Percentiles rank a stretch among this genome's conserved stretches.
Evolutionary conservation across 2,888 invertebrate species (phyloP).

Genomic region (Neoscelio sp.): DNA sequence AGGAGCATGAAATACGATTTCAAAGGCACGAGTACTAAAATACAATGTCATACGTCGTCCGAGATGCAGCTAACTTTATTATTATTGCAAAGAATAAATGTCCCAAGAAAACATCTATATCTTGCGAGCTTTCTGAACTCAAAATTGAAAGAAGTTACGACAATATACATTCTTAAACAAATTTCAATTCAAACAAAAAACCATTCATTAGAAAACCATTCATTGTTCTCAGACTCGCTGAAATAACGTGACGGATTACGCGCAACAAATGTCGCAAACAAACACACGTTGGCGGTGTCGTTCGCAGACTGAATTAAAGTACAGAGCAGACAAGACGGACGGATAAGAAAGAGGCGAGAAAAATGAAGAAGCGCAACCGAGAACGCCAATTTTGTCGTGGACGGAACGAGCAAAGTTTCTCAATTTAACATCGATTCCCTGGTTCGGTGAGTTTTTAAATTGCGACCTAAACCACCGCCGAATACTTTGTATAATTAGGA

Average conservation of each 20-base stretch:
- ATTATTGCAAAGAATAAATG: constrained; percentile 23
- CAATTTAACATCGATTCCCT: constrained; percentile 45
- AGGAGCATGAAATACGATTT: no score
- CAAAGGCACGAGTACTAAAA: no score
- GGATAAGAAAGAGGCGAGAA: constrained; percentile 13
- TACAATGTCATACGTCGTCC: constrained; percentile 21
- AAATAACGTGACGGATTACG: constrained; percentile 1
- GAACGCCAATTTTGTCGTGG: constrained; percentile 17
- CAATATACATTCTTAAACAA: no score
- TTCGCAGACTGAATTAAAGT: constrained; percentile 18
- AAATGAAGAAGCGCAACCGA: constrained; percentile 7
- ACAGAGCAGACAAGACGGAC: constrained; percentile 4
- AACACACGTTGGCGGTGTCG: background rate
- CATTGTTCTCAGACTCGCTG: background rate
- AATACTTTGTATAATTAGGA: constrained; percentile 42
- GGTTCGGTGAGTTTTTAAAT: constrained; percentile 44
- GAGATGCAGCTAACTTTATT: constrained; percentile 16
- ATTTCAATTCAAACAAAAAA: no score
- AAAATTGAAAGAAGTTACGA: no score
- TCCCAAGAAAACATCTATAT: no score
- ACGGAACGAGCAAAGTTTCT: constrained; percentile 54
- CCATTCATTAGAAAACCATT: background rate
- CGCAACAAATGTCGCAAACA: constrained; percentile 7
- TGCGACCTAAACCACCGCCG: constrained; percentile 23
- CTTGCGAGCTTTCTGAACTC: no score